phyloP scores from a whole-genome alignment of 2,797 vertebrate species.

The Lutjanus campechanus region DNA sequence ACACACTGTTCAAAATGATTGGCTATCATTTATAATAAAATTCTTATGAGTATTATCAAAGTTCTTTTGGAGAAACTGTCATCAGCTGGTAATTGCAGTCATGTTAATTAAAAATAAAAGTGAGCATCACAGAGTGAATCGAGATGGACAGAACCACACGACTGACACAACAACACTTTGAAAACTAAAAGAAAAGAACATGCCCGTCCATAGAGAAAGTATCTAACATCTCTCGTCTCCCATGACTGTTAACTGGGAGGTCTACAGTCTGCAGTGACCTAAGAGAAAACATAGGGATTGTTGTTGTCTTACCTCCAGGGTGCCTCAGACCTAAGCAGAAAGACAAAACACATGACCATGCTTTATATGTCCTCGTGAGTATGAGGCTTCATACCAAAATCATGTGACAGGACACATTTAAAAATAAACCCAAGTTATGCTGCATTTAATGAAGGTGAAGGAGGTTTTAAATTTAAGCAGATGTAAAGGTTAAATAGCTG shows the following conservation, averaged over 20 bases:
- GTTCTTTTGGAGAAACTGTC: not conserved
- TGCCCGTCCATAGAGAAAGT: conserved; percentile 21
- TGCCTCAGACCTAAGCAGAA: conserved; percentile 63
- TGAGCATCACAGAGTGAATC: not conserved
- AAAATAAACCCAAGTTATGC: conserved; percentile 2
- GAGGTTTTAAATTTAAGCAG: conserved; percentile 3
- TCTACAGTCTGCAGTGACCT: not conserved
- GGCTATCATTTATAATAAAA: not conserved
- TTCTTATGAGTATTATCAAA: not conserved
- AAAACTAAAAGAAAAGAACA: not conserved
- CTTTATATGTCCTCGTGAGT: conserved; percentile 42
- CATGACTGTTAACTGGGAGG: conserved; percentile 18
- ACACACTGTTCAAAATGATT: not conserved
- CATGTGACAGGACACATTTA: conserved; percentile 48
- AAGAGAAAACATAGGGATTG: conserved; percentile 40
- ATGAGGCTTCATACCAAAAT: conserved; percentile 41
- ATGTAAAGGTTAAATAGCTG: not conserved
- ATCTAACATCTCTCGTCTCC: conserved; percentile 48
- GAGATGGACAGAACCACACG: conserved; percentile 6
- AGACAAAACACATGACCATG: conserved; percentile 71
- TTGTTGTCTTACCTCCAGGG: conserved; percentile 83
- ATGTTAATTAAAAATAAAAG: conserved; percentile 13
- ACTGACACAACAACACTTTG: not conserved
- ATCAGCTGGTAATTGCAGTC: conserved; percentile 3
- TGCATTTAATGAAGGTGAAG: not conserved